Evolutionary conservation across 2,113 vertebrate genomes (phyloP).

Genomic region (Cygnus atratus): DNA sequence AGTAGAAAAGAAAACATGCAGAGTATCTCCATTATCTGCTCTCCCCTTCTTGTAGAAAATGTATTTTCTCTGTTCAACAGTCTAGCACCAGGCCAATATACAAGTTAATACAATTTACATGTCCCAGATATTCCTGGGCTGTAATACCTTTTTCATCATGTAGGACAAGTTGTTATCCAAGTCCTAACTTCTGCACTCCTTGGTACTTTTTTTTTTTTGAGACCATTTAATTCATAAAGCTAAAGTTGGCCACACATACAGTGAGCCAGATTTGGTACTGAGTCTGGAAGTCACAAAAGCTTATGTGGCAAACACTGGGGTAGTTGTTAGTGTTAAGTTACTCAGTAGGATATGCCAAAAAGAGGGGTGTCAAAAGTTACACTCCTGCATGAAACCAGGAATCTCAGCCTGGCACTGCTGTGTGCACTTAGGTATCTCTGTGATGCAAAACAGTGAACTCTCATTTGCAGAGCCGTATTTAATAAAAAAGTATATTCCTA

Average conservation of each 20-base stretch:
- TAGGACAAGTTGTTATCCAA: background rate
- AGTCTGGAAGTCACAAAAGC: background rate
- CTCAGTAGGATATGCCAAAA: background rate
- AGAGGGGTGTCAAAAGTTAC: background rate
- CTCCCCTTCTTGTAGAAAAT: background rate
- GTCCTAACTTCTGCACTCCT: background rate
- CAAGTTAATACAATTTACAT: background rate
- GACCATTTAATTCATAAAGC: background rate
- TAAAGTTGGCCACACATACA: background rate
- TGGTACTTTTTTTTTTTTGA: background rate
- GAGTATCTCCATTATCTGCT: background rate
- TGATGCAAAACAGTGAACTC: background rate
- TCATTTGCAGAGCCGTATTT: background rate
- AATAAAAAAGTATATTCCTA: background rate
- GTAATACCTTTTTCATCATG: background rate
- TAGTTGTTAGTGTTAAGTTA: background rate
- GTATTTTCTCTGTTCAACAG: background rate
- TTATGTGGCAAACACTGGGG: background rate
- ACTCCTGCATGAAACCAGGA: background rate
- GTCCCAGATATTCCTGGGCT: background rate
- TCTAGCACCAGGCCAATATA: background rate
- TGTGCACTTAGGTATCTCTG: background rate
- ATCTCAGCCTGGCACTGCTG: background rate
- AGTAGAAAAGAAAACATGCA: background rate
- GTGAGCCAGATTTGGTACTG: background rate